Conservation (phyloP, 2,113 vertebrate genomes). For the Gnathonemus echidnorhynchus region DNA sequence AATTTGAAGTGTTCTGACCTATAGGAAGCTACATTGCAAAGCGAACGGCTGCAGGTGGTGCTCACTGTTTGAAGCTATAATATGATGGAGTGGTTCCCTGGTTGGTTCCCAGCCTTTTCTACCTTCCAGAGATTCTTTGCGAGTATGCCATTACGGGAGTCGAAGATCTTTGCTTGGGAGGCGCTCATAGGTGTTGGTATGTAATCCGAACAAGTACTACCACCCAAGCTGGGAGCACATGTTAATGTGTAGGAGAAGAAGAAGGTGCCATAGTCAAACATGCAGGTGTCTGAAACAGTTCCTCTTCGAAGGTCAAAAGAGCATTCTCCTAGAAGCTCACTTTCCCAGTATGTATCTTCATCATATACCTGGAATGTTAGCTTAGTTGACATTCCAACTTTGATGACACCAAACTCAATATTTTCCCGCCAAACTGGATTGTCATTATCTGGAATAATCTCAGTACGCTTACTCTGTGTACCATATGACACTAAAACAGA, state of each 20-base stretch:
- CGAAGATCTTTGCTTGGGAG: conserved; percentile 33
- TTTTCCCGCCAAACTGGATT: conserved; percentile 44
- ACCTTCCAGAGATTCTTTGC: background rate
- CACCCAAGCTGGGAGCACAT: conserved; percentile 54
- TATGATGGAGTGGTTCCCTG: background rate
- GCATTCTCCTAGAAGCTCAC: conserved; percentile 53
- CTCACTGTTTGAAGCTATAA: background rate
- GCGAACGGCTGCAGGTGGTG: background rate
- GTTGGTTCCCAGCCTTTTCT: conserved; percentile 4
- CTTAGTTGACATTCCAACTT: conserved; percentile 19
- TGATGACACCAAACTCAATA: conserved; percentile 48
- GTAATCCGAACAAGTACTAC: conserved; percentile 50
- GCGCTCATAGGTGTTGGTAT: conserved; percentile 38
- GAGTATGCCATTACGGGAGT: conserved; percentile 45
- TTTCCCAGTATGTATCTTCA: conserved; percentile 41
- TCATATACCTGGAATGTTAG: conserved; percentile 59
- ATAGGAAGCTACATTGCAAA: background rate
- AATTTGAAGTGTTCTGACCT: background rate
- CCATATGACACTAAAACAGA: conserved; percentile 48
- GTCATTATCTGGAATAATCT: conserved; percentile 38
- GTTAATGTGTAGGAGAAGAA: conserved; percentile 38
- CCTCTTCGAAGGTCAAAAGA: conserved; percentile 27
- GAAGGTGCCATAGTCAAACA: conserved; percentile 46
- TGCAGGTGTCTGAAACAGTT: background rate
- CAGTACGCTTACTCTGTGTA: background rate